phyloP scores from a whole-genome alignment of 2,797 vertebrate species.

The Girardinus metallicus region DNA sequence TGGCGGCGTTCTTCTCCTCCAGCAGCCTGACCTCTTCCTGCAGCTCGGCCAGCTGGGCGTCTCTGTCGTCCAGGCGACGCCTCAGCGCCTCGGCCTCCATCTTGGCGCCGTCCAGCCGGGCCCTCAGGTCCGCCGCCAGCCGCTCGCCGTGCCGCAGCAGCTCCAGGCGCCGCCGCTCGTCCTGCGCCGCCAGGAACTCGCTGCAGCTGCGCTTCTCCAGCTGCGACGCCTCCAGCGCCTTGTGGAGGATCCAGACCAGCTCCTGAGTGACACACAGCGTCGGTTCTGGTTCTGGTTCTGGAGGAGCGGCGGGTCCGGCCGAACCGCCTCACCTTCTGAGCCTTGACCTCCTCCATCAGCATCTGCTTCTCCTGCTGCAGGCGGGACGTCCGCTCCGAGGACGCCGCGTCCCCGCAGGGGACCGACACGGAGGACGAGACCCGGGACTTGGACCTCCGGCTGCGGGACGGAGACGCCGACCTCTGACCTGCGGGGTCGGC shows the following conservation, averaged over 20 bases:
- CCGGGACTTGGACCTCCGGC: conserved; percentile 73
- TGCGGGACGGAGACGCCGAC: neutral
- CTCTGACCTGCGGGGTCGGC: conserved; percentile 12
- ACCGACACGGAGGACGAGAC: conserved; percentile 63
- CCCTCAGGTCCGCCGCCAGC: conserved; percentile 80
- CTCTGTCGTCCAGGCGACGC: conserved; percentile 72
- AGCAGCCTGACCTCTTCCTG: conserved; percentile 80
- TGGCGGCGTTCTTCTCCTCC: conserved; percentile 88
- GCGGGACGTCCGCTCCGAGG: conserved; percentile 67
- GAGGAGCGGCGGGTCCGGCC: neutral
- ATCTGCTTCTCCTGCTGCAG: conserved; percentile 86
- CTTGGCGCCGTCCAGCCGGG: conserved; percentile 76
- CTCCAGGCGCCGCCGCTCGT: conserved; percentile 89
- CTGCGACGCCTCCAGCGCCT: conserved; percentile 90
- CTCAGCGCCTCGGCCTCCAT: conserved; percentile 76
- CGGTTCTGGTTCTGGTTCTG: neutral
- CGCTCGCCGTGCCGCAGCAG: conserved; percentile 90
- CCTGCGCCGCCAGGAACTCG: conserved; percentile 81
- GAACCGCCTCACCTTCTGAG: conserved; percentile 86
- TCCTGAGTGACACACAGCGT: conserved; percentile 76
- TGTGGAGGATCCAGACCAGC: conserved; percentile 91
- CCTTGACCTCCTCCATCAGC: conserved; percentile 86
- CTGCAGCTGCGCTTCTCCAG: conserved; percentile 89
- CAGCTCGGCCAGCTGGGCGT: conserved; percentile 81
- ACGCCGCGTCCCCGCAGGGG: conserved; percentile 47